Percentiles rank a stretch among this genome's conserved stretches.
These are phyloP conservation scores for Zosterops hypoxanthus DNA, from an alignment of 2,113 vertebrate genomes.

Conservation along the genomic window DNA sequence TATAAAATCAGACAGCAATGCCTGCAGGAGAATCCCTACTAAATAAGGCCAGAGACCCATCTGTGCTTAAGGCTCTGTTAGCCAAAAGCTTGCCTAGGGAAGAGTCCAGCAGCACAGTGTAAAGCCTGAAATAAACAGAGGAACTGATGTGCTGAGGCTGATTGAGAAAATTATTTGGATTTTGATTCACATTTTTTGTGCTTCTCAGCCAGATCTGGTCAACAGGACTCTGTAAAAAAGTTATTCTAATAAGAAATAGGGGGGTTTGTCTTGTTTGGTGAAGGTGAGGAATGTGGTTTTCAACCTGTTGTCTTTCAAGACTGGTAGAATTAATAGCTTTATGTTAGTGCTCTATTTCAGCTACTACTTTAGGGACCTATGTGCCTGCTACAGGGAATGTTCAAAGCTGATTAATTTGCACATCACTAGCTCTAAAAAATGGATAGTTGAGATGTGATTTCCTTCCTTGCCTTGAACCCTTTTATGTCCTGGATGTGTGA, in stretches of 20 bases:
- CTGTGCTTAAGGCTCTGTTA: slow-evolving; percentile 20
- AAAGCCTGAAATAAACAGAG: background rate
- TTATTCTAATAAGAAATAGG: background rate
- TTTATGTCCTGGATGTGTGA: background rate
- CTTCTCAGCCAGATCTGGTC: background rate
- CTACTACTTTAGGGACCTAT: background rate
- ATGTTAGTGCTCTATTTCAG: background rate
- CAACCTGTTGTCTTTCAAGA: background rate
- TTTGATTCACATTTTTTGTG: background rate
- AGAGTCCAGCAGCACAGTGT: background rate
- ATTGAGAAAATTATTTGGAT: background rate
- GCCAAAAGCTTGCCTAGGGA: background rate
- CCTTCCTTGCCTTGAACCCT: background rate
- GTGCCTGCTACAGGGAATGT: background rate
- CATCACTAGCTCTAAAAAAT: background rate
- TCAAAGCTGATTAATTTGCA: background rate
- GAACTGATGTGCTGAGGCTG: background rate
- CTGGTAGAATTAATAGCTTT: background rate
- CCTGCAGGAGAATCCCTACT: slow-evolving; percentile 40
- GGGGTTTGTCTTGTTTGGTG: background rate
- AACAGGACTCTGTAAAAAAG: background rate
- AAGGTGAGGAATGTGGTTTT: background rate
- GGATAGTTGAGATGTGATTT: background rate
- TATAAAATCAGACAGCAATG: slow-evolving; percentile 21
- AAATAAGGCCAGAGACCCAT: slow-evolving; percentile 50